Evolutionary conservation across 1,140 invertebrate genomes (phyloP).

Genomic region (Aphis craccivora): DNA sequence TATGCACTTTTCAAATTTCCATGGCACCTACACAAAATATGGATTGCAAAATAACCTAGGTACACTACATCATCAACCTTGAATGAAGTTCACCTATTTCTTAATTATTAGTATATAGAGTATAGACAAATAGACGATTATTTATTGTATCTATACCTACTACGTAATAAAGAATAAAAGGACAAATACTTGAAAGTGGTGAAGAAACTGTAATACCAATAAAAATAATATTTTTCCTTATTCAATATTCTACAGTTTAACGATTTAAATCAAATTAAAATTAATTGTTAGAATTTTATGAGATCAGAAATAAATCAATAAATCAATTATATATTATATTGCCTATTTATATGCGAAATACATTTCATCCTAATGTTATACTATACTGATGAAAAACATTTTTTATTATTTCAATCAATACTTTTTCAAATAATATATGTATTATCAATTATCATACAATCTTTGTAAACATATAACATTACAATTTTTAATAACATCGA

Average conservation of each 20-base stretch:
- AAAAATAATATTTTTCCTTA: conserved; percentile 9
- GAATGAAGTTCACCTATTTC: neutral
- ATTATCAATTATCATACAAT: neutral
- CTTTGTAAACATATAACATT: neutral
- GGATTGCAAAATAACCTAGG: conserved; percentile 31
- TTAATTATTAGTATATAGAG: neutral
- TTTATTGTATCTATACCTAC: neutral
- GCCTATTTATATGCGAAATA: neutral
- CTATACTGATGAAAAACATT: neutral
- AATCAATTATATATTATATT: neutral
- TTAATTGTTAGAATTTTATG: neutral
- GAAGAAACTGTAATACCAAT: conserved; percentile 7
- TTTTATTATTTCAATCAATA: conserved; percentile 5
- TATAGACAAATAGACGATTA: neutral
- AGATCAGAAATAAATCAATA: neutral
- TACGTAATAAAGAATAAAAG: neutral
- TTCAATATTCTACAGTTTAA: neutral
- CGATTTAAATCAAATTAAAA: neutral
- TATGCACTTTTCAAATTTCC: conserved; percentile 39
- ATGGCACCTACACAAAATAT: conserved; percentile 1
- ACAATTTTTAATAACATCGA: neutral
- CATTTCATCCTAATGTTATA: neutral
- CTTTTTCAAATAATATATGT: neutral
- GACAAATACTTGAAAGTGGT: neutral
- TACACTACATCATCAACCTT: conserved; percentile 34